Percentiles rank a stretch among this genome's conserved stretches.
Conservation (phyloP, 2,888 invertebrate genomes). For the Pristionchus exspectatus region DNA sequence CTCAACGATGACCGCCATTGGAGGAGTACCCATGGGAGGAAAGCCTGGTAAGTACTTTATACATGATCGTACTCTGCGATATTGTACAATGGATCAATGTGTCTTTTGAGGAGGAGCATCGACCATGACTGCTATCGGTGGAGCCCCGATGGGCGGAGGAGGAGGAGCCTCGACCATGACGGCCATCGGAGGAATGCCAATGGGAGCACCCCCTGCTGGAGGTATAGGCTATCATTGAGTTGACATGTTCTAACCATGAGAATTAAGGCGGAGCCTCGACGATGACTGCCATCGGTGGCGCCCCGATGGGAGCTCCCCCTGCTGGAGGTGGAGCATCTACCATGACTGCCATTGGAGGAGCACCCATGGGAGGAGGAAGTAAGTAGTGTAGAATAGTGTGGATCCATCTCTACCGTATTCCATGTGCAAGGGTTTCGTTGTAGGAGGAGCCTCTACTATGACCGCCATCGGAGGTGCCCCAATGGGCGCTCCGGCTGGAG, state of each 20-base stretch:
- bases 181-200: slow-evolving; percentile 64
- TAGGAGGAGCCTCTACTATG: slow-evolving; percentile 53
- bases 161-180: slow-evolving; percentile 67
- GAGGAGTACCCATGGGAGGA: slow-evolving; percentile 53
- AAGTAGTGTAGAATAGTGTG: slow-evolving; percentile 31
- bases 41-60: not conserved
- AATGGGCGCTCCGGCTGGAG: slow-evolving; percentile 48
- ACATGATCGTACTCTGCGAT: not conserved
- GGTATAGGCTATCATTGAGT: not conserved
- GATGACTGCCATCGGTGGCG: slow-evolving; percentile 55
- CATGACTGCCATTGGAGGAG: slow-evolving; percentile 55
- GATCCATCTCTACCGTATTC: slow-evolving; percentile 62
- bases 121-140: slow-evolving; percentile 53
- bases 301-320: slow-evolving; percentile 56
- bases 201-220: slow-evolving; percentile 29
- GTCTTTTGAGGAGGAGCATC: slow-evolving; percentile 15
- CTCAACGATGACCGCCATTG: slow-evolving; percentile 70
- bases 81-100: not conserved
- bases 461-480: slow-evolving; percentile 56
- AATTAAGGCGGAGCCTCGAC: slow-evolving; percentile 33
- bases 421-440: slow-evolving; percentile 55
- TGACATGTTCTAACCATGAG: too few relatives aligned
- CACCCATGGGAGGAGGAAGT: slow-evolving; percentile 55
- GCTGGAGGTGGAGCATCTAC: slow-evolving; percentile 55
- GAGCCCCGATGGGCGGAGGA: slow-evolving; percentile 56